Base-by-base conservation (phyloP, 2,797 vertebrate genomes). In the Cheracebus regulus region DNA sequence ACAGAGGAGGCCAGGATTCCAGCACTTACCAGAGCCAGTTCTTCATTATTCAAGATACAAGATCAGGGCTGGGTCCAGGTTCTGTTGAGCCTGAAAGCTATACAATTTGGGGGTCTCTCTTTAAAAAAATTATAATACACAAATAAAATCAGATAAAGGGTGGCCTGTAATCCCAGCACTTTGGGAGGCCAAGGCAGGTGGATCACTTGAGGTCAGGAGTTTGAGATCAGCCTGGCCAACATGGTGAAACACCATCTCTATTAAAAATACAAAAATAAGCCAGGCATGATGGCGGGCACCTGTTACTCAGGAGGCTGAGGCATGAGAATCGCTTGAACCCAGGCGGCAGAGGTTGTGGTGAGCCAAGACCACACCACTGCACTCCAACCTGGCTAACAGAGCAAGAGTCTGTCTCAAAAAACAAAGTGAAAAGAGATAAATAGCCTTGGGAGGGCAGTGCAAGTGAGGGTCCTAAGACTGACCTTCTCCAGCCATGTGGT, bases 281-380 rank as follows among this genome's bases (percentile, higher is more conserved):
- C 0, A 1, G 4, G 33, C 19, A 22, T 72, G 67, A 19, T 72
- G 67, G n/a, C 9, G 0, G 17, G 19, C 2, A 22, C n/a, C 67
- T 22, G n/a, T 22, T 30, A 36, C n/a, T 72, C n/a, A 0, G 9
- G 17, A 20, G n/a, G 4, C 67, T 36, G 20, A 72, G n/a, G 67
- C 67, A 36, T 2, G 4, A 70, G 19, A 36, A 70, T 70, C 1
- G 4, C 67, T 22, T 70, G 67, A 70, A 22, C n/a, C 19, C 9
- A 9, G 67, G 67, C 20, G 19, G n/a, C 19, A 1, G 67, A 36
- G 67, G 9, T 36, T 36, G n/a, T 4, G 17, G 33, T 70, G 67
- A 20, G n/a, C 67, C 19, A 2, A 20, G 19, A 70, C 9, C 2
- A 4, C 1, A 36, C 19, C n/a, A 72, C n/a, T 72, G n/a, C 33